Percentiles rank a stretch among this genome's conserved stretches.
These are phyloP conservation scores for Catostylus mosaicus DNA, from an alignment of 30 jellyfish, hydroid and myxozoan genomes.

Conservation along the genomic window DNA sequence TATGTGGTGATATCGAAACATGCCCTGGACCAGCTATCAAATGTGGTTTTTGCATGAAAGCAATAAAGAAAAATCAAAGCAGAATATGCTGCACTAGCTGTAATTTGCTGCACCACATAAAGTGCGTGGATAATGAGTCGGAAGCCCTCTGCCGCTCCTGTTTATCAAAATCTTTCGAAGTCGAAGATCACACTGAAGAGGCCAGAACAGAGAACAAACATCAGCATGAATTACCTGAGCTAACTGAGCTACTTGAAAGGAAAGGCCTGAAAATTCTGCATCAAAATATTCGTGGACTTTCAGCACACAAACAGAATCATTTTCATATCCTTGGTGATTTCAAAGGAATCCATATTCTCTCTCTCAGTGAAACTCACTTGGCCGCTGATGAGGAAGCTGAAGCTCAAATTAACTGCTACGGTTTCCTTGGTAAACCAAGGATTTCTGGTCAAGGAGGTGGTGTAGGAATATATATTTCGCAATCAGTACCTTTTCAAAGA, in stretches of 20 bases:
- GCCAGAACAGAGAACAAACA: conserved; percentile 37
- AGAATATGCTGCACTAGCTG: conserved; percentile 44
- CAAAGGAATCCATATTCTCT: conserved; percentile 39
- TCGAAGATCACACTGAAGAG: conserved; percentile 54
- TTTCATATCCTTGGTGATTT: conserved; percentile 48
- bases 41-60: conserved; percentile 19
- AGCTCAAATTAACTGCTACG: conserved; percentile 35
- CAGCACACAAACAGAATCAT: conserved; percentile 30
- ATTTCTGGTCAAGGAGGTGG: conserved; percentile 18
- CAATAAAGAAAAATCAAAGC: conserved; percentile 51
- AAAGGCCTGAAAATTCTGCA: conserved; percentile 62
- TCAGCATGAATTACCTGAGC: conserved; percentile 51
- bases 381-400: conserved; percentile 61
- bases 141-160: conserved; percentile 66
- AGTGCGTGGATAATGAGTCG: conserved; percentile 43
- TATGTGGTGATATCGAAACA: conserved; percentile 44
- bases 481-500: conserved; percentile 54
- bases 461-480: conserved; percentile 33
- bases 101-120: conserved; percentile 41
- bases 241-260: conserved; percentile 48
- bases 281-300: conserved; percentile 65
- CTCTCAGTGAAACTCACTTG: conserved; percentile 43
- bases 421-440: conserved; percentile 52
- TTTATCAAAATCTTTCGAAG: conserved; percentile 33
- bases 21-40: conserved; percentile 53